Percentiles rank a stretch among this genome's conserved stretches.
These are phyloP conservation scores for Burhinus bistriatus DNA, from an alignment of 2,113 vertebrate species.

Conservation along the genomic window DNA sequence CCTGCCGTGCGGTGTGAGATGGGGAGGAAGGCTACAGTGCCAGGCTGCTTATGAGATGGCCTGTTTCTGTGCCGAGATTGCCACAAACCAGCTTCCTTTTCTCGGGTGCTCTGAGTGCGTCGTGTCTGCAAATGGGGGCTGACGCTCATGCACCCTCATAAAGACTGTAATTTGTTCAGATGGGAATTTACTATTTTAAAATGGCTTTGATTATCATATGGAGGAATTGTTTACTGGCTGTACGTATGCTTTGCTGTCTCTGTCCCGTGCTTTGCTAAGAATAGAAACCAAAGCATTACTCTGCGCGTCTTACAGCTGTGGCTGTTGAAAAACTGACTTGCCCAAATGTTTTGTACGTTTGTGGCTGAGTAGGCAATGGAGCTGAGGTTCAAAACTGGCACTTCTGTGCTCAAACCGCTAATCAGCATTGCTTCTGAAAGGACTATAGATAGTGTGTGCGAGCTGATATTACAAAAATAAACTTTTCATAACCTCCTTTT, in stretches of 20 bases:
- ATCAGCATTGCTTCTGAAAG: background rate
- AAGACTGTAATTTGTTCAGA: background rate
- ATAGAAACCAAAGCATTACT: background rate
- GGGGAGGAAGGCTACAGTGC: background rate
- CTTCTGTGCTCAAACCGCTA: background rate
- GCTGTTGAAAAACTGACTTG: background rate
- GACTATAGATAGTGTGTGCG: background rate
- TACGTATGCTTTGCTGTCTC: background rate
- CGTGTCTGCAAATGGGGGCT: background rate
- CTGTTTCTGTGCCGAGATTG: background rate
- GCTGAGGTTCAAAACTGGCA: background rate
- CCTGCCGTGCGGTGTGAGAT: fast-evolving
- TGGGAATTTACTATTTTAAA: background rate
- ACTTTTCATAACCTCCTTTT: background rate
- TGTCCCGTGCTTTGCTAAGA: background rate
- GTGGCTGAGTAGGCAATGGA: background rate
- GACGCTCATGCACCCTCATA: background rate
- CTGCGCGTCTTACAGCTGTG: background rate
- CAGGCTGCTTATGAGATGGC: fast-evolving
- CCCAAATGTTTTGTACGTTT: background rate
- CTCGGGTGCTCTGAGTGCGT: too few species aligned
- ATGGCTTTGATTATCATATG: background rate
- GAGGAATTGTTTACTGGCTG: background rate
- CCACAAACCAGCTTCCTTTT: background rate
- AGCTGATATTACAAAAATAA: background rate